Percentiles rank a stretch among this genome's conserved stretches.
These are phyloP conservation scores for Mya arenaria DNA, from an alignment of 1,140 invertebrate genomes.

Conservation along the genomic window DNA sequence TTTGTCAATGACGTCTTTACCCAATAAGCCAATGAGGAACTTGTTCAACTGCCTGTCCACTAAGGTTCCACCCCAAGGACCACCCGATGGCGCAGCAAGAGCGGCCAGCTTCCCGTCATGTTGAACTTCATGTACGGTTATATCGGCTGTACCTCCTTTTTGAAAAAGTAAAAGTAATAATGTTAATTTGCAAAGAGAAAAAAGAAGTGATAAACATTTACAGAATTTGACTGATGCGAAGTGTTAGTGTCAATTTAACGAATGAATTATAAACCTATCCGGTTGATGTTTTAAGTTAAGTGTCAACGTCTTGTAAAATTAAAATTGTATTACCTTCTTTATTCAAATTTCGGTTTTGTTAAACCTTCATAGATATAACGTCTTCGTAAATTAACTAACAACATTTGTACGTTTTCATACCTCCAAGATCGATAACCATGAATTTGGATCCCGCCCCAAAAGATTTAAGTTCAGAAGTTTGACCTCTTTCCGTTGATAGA, in stretches of 20 bases:
- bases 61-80: background rate
- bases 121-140: background rate
- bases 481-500: background rate
- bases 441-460: slow-evolving; percentile 22
- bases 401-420: background rate
- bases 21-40: background rate
- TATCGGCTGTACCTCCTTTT: slow-evolving; percentile 10
- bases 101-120: background rate
- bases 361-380: background rate
- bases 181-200: background rate
- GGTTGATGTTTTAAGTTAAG: background rate
- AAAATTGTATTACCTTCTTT: background rate
- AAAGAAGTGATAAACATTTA: background rate
- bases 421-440: slow-evolving; percentile 48
- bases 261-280: background rate
- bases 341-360: background rate
- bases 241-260: background rate
- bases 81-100: background rate
- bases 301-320: background rate
- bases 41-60: background rate
- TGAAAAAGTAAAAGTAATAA: background rate
- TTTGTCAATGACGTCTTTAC: background rate
- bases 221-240: too few species aligned
- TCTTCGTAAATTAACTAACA: background rate
- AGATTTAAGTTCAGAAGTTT: background rate